phyloP scores from a whole-genome alignment of 92 coral and sea anemone genomes.

The Pocillopora meandrina region DNA sequence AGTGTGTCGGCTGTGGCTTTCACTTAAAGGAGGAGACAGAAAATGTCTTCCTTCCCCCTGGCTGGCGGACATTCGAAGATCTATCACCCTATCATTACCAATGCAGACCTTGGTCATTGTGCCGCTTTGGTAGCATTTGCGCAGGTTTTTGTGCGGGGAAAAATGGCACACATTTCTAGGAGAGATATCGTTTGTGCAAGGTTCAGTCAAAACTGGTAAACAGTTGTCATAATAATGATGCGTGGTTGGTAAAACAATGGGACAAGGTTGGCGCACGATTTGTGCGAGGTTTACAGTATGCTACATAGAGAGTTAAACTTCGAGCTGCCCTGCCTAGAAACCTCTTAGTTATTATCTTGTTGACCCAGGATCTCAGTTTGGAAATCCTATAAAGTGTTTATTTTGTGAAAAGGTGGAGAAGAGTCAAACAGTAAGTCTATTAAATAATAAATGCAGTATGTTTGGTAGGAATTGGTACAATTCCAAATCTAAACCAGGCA shows the following conservation, averaged over 20 bases:
- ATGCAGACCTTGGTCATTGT: constrained; percentile 55
- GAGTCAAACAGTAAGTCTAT: too few species aligned
- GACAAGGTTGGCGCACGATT: neutral
- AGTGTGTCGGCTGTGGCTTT: constrained; percentile 78
- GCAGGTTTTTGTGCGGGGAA: neutral
- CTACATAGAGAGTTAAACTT: too few species aligned
- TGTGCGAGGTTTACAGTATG: neutral
- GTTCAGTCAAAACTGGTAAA: neutral
- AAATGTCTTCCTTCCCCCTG: constrained; percentile 76
- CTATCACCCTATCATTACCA: constrained; percentile 79
- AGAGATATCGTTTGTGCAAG: neutral
- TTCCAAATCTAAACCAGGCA: too few species aligned
- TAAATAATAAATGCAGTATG: too few species aligned
- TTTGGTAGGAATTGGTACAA: too few species aligned
- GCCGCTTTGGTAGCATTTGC: neutral
- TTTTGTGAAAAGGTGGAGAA: too few species aligned
- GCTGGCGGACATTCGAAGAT: constrained; percentile 83
- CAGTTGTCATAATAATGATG: neutral
- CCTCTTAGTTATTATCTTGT: too few species aligned
- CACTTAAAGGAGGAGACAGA: constrained; percentile 83
- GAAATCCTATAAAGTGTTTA: too few species aligned
- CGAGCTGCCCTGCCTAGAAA: too few species aligned
- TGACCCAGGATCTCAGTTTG: too few species aligned
- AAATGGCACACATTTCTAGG: neutral
- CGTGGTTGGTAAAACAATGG: neutral